Percentiles rank a stretch among this genome's conserved stretches.
phyloP scores from a whole-genome alignment of 2,888 invertebrate genomes.

The Sphaerophoria rueppellii region DNA sequence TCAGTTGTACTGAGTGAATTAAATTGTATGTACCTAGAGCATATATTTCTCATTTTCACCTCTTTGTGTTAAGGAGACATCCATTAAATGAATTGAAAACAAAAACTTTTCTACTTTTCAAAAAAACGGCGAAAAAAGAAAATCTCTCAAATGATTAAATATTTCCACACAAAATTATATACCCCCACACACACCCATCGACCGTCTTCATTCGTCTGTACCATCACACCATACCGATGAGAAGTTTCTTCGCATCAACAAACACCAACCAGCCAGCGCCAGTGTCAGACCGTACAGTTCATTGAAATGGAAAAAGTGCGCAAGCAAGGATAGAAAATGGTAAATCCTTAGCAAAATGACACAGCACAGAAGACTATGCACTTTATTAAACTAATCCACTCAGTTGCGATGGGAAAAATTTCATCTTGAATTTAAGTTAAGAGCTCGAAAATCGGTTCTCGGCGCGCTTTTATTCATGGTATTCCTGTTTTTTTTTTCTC shows the following conservation, averaged over 20 bases:
- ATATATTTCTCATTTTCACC: too few species aligned
- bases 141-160: constrained; percentile 61
- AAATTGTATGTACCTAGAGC: too few species aligned
- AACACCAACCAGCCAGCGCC: too few species aligned
- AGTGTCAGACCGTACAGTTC: constrained; percentile 40
- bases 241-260: constrained; percentile 10
- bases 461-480: background rate
- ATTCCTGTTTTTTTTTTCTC: background rate
- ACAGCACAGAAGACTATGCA: constrained; percentile 67
- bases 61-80: constrained; percentile 43
- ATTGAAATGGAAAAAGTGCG: constrained; percentile 53
- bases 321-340: constrained; percentile 37
- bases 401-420: constrained; percentile 55
- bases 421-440: constrained; percentile 31
- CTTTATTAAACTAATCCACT: constrained; percentile 73
- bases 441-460: background rate
- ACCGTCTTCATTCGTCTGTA: background rate
- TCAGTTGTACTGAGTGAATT: too few species aligned
- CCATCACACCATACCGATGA: background rate
- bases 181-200: background rate
- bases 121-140: constrained; percentile 18
- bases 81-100: constrained; percentile 69
- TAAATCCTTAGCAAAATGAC: constrained; percentile 65
- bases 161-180: background rate
- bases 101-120: background rate